Evolutionary conservation across 2,888 invertebrate genomes (phyloP).

Genomic region (Lingula anatina): DNA sequence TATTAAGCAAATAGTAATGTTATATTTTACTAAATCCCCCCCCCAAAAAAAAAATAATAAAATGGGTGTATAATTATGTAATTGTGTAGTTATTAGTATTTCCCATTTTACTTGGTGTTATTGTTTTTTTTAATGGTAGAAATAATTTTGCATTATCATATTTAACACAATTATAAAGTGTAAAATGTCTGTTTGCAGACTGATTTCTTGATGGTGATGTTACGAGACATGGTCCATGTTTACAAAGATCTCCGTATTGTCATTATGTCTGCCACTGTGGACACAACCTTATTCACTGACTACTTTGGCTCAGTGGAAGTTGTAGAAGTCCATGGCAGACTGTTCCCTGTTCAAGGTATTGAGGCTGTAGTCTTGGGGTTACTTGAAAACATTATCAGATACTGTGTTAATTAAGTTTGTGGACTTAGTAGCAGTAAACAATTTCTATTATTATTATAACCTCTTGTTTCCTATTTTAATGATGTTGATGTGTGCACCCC

Average conservation of each 20-base stretch:
- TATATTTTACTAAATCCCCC: too few species aligned
- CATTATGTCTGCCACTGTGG: conserved; percentile 97
- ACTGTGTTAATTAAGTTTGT: too few species aligned
- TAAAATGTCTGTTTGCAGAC: conserved; percentile 56
- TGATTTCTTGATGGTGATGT: conserved; percentile 89
- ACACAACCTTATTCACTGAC: conserved; percentile 82
- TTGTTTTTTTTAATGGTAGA: not conserved
- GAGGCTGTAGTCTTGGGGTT: too few species aligned
- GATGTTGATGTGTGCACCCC: conserved; percentile 50
- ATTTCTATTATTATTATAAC: conserved; percentile 99
- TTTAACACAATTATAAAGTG: not conserved
- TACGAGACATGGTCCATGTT: conserved; percentile 89
- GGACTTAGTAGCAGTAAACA: conserved; percentile 95
- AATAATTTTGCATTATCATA: not conserved
- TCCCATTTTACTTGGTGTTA: too few species aligned
- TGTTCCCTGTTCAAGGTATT: conserved; percentile 71
- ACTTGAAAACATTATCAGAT: too few species aligned
- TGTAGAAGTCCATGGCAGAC: conserved; percentile 82
- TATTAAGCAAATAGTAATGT: too few species aligned
- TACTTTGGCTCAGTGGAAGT: conserved; percentile 91
- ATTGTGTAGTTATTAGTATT: too few species aligned
- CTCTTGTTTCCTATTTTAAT: conserved; percentile 85
- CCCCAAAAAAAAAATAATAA: too few species aligned
- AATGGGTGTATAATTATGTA: too few species aligned
- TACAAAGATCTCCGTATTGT: conserved; percentile 89